Evolutionary conservation across 1,140 invertebrate species (phyloP), one percentile per base, ranked within the genome.

Genomic region (Colletes gigas): DNA sequence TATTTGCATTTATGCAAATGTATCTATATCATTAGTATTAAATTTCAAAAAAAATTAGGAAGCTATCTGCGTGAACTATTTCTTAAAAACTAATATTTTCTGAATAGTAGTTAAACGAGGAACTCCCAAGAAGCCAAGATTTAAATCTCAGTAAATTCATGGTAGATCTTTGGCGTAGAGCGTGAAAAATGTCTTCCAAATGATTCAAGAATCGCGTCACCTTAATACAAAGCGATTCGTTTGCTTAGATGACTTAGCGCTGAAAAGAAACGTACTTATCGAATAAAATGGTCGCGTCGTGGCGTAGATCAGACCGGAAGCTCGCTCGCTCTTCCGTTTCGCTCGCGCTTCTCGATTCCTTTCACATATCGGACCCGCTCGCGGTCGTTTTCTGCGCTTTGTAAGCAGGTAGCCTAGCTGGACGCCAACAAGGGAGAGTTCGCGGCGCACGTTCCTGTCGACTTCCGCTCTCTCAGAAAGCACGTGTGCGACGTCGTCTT

Each of bases 201-300:
- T 47, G 8, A 47, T 47, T 47, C 44, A 47, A 5, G n/a, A n/a
- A n/a, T 30, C 30, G 30, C 15, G 15, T 50, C 10, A 54, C 9
- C 15, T 15, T 9, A 39, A 8, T 44, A 5, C 7, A n/a, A 19
- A 59, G 8, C 55, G 14, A 6, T 3, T 41, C 7, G 10, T 12
- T 57, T n/a, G 0, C 14, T 30, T 54, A 39, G 41, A 3, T 50
- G 21, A 39, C 70, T 39, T 12, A 14, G 8, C 41, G 0, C 50
- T 57, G n/a, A 62, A 47, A 50, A 55, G 60, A 21, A 39, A 55
- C 10, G 50, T 14, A 55, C 69, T 62, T 72, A 73, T 79, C 77
- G 60, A 50, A 57, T 79, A 79, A 79, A 79, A 79, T 79, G 70
- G 57, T 71, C 76, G 76, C 76, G 77, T 79, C 77, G 77, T 65